A percentile compares a stretch with the other conserved stretches of the same genome.
Conservation (phyloP, 2,888 invertebrate genomes). For the Habroteleia sp. region DNA sequence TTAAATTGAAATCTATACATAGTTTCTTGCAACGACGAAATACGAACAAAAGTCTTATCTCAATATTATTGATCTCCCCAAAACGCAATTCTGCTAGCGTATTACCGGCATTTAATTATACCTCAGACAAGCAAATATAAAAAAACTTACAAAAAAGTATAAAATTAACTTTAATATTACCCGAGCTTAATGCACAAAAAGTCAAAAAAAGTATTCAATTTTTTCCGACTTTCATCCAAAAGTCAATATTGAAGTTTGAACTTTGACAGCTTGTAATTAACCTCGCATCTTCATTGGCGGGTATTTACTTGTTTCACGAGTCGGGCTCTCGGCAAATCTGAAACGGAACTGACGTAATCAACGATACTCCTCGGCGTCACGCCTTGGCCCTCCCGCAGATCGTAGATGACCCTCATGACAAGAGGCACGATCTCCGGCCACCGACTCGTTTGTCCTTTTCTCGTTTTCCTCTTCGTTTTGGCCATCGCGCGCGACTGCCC, state of each 20-base stretch:
- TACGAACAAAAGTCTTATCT: no score
- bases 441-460: slow-evolving; percentile 8
- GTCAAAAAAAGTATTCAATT: no score
- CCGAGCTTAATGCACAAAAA: not conserved
- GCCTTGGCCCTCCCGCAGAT: slow-evolving; percentile 73
- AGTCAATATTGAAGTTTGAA: no score
- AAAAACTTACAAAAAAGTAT: no score
- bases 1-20: no score
- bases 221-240: no score
- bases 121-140: no score
- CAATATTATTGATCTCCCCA: no score
- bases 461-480: slow-evolving; percentile 55
- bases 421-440: slow-evolving; percentile 73
- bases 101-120: no score
- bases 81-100: no score
- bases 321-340: slow-evolving; percentile 67
- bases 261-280: slow-evolving; percentile 9
- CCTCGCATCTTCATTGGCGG: not conserved
- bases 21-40: no score
- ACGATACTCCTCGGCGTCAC: slow-evolving; percentile 71
- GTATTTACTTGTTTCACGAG: slow-evolving; percentile 73
- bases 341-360: slow-evolving; percentile 72
- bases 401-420: slow-evolving; percentile 73
- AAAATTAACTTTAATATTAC: no score
- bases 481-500: slow-evolving; percentile 62